Base-by-base conservation (phyloP, 2,797 vertebrate species). In the Cirrhinus mrigala region DNA sequence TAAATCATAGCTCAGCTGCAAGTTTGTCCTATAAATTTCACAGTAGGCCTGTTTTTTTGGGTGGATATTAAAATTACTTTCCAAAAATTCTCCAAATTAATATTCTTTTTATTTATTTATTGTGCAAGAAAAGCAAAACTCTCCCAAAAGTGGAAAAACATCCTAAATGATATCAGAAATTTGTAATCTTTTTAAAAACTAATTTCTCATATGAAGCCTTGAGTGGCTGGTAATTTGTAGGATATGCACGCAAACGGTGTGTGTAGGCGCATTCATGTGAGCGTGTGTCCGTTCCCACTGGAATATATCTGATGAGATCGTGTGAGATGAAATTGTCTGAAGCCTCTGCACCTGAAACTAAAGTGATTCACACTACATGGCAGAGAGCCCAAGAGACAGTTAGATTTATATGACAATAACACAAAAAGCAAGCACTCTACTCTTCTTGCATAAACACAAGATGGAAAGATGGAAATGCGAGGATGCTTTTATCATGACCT, bases 301-400 rank as follows among this genome's bases (percentile, higher is more conserved):
- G 76, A 74, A 58, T 73, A 46, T 71, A 52, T 66, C 68, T 74
- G 56, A 83, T 64, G 62, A 77, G 73, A 88, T 56, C 11, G 48
- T 85, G 44, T 74, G 64, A 77, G 77, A 87, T 83, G 81, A 87
- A 87, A 83, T 83, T 87, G 82, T 85, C 85, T 82, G n/a, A 86
- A 86, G 74, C 66, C 74, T 86, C 85, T 75, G 78, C 56, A 84
- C 79, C 78, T 80, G 48, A 87, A 46, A 79, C 77, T 60, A 82
- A 83, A 88, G 81, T 77, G 76, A 87, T 81, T 85, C 76, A 86
- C 77, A 71, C 52, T 73, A 84, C 85, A 70, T 64, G 71, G 69
- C 80, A 66, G 29, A 75, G 58, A 79, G 20, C 84, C 85, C 70
- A 66, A 33, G 76, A 85, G 83, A 85, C 27, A 20, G 62, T 40